phyloP scores from a whole-genome alignment of 2,113 vertebrate species.

The Gadus macrocephalus region DNA sequence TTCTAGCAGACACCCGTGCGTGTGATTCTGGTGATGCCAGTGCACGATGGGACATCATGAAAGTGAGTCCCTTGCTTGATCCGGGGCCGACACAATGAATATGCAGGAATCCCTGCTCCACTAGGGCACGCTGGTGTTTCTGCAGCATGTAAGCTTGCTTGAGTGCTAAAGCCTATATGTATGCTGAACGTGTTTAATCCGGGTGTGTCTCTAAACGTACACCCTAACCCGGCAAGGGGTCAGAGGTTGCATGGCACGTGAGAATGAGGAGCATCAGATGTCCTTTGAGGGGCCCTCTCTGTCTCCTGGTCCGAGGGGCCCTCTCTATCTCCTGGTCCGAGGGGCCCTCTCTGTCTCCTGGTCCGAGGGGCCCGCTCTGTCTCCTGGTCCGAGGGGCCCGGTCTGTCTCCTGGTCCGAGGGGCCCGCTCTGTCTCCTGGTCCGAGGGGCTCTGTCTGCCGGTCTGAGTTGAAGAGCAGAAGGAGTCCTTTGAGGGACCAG shows the following conservation, averaged over 20 bases:
- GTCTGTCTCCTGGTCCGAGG: slow-evolving; percentile 67
- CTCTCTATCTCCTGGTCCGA: slow-evolving; percentile 45
- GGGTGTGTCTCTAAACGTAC: no score
- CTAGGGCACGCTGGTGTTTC: no score
- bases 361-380: not conserved
- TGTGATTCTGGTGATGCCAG: slow-evolving; percentile 32
- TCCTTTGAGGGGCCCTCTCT: no score
- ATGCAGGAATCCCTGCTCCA: slow-evolving; percentile 23
- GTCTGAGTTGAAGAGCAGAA: slow-evolving; percentile 51
- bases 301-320: slow-evolving; percentile 59
- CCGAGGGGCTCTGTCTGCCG: slow-evolving; percentile 72
- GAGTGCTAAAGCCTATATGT: no score
- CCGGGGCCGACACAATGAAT: slow-evolving; percentile 28
- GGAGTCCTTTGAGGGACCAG: slow-evolving; percentile 62
- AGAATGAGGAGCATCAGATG: no score
- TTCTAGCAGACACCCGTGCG: slow-evolving; percentile 45
- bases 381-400: not conserved
- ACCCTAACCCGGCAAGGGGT: no score
- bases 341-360: no score
- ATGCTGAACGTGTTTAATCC: no score
- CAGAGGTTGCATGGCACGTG: no score
- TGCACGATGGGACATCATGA: slow-evolving; percentile 64
- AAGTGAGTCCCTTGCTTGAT: slow-evolving; percentile 63
- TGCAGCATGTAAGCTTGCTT: no score
- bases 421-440: slow-evolving; percentile 71